Evolutionary conservation across 2,888 invertebrate species (phyloP), one percentile per base, ranked within the genome.

Genomic region (Anorthoa munda): DNA sequence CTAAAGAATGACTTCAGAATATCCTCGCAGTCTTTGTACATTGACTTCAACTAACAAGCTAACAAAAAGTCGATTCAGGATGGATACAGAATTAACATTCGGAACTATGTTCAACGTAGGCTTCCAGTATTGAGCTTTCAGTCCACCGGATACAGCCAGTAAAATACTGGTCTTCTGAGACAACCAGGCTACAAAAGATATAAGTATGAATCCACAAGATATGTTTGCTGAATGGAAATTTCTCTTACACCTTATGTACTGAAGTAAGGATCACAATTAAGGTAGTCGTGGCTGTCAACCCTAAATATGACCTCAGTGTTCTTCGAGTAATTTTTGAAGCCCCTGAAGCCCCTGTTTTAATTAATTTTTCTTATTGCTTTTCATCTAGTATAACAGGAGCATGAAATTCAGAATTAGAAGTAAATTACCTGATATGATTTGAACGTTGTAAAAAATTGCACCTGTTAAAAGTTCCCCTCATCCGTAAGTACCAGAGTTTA

Each of bases 1-100:
- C 87, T 86, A 89, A 83, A 88, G 82, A 92, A 91, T 89, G 87
- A 87, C 87, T 91, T 89, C 88, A 90, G 91, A 89, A 91, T 88
- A 91, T 93, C 92, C 90, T 92, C 87, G 82, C 85, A 71, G 79
- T 82, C 83, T 83, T 82, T 76, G 75, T 75, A 71, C 58, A 84
- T 84, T 87, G 84, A 87, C 69, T 61, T 74, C 81, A 72, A 26
- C 64, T 79, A 80, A 80, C 77, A 79, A 75, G 65, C 23, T 46
- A 60, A 64, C 53, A 65, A 76, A 72, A 71, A 51, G 70, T 23
- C 53, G 65, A 70, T 65, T 73, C 31, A 45, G n/a, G 55, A 39
- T 65, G n/a, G 55, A 39, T 65, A 45, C 50, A 51, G 13, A n/a
- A 55, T 53, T 12, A 53, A 31, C 21, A 55, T 31, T 70, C 15